Evolutionary conservation across 1,140 invertebrate species (phyloP), one percentile per base, ranked within the genome.

Genomic region (Drosophila tsacasi): DNA sequence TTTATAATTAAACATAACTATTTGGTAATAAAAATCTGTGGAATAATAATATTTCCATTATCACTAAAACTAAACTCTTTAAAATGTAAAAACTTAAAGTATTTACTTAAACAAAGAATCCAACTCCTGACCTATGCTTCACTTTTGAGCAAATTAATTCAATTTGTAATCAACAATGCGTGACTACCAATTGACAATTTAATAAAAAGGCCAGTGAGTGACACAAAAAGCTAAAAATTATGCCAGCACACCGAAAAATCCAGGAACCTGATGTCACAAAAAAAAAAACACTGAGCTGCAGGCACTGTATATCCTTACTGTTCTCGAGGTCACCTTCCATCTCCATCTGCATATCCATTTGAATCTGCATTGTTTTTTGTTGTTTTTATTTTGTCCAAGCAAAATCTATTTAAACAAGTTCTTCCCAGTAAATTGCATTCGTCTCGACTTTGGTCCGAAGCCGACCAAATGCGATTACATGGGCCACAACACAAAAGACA

Each of bases 401-500:
- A 49, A 76, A 80, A 66, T 80, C 76, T 83, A 76, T 84, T 83
- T 83, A 80, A 64, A 80, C 76, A 65, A 72, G 59, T 81, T 76
- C 66, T 64, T 81, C 61, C 72, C 42, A 65, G 46, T 59, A 83
- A 87, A 87, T 87, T 89, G 84, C 84, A 89, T 87, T 87, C 60
- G 44, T 73, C 58, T 75, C 71, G 73, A 52, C 68, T 75, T 75
- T 54, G 27, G 37, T 63, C 46, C 62, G 46, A 44, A 73, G 55
- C 62, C 49, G 59, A 72, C 83, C 69, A 78, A 89, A 87, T 87
- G 83, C 76, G 76, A 87, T 87, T 87, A 87, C 68, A 86, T 79
- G 81, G 67, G 52, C 66, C 64, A 79, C 59, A 57, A 71, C 75
- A 78, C 74, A 78, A 67, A 47, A 65, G 49, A 32, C 66, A 44